Evolutionary conservation across 2,113 vertebrate genomes (phyloP), one percentile per base, ranked within the genome.

Genomic region (Megalops atlanticus): DNA sequence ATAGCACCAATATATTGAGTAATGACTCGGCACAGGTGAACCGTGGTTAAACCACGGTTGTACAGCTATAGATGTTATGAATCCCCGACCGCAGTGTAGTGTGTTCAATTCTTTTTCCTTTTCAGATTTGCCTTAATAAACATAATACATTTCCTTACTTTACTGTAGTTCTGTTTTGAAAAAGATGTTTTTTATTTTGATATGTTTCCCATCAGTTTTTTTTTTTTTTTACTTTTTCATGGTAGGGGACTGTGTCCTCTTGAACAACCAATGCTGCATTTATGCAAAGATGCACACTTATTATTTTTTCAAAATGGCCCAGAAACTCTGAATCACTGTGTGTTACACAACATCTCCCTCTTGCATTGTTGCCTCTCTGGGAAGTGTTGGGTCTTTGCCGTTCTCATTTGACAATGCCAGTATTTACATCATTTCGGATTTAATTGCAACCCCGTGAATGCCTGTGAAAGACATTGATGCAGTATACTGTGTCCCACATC

Each of bases 371-470:
- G 47, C 64, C 36, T 33, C 24, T 5, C 35, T 18, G 24, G 33
- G 69, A 36, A 38, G 0, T n/a, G 27, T 21, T 47, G 78, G 24
- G 15, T 41, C 41, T 18, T 16, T 43, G 24, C 27, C 49, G 5
- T 77, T 77, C 54, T 80, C 33, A 68, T 87, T 84, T 81, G 33
- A 84, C 80, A 82, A 58, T 79, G 49, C 71, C 33, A 69, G 78
- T 84, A 82, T 87, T 80, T 80, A 69, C 81, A 85, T 88, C 84
- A 82, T 85, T 87, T 82, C 75, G 81, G 80, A 64, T 87, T 77
- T 87, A 85, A 90, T 87, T 85, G 80, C 88, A 85, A 85, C 81
- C 87, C 83, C 64, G 73, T 72, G 74, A 77, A 88, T 76, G 81
- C 38, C 16, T 74, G 74, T 72, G 82, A 80, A 82, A 80, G 83